phyloP scores from a whole-genome alignment of 2,113 vertebrate species.

The Panurus biarmicus region DNA sequence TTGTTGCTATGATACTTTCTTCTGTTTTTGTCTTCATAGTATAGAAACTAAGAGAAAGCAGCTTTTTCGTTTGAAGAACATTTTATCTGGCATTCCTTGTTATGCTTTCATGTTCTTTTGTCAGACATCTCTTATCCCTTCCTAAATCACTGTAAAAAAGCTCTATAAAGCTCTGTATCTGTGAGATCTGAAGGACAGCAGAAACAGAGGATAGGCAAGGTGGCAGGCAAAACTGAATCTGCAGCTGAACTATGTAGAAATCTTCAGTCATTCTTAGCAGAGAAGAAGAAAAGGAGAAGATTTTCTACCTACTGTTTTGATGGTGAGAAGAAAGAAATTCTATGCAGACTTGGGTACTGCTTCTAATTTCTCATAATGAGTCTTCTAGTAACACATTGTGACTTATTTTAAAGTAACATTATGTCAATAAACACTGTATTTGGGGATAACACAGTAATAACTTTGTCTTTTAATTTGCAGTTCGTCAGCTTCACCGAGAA shows the following conservation, averaged over 20 bases:
- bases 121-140: neutral
- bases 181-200: neutral
- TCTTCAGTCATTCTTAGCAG: neutral
- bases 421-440: neutral
- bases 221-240: neutral
- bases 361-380: neutral
- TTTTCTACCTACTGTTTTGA: neutral
- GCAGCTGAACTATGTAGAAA: neutral
- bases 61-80: neutral
- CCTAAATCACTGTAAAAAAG: neutral
- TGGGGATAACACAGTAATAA: neutral
- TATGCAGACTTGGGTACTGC: neutral
- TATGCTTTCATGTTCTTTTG: neutral
- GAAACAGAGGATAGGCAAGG: neutral
- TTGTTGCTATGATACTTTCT: neutral
- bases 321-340: neutral
- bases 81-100: neutral
- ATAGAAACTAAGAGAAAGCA: neutral
- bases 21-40: neutral
- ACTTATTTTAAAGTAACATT: neutral
- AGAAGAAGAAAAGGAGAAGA: neutral
- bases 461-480: constrained; percentile 60
- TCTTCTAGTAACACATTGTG: neutral
- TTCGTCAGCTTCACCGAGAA: constrained; percentile 94
- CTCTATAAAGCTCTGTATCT: neutral